Evolutionary conservation across 1,140 invertebrate species (phyloP), one percentile per base, ranked within the genome.

Genomic region (Dendroctonus valens): DNA sequence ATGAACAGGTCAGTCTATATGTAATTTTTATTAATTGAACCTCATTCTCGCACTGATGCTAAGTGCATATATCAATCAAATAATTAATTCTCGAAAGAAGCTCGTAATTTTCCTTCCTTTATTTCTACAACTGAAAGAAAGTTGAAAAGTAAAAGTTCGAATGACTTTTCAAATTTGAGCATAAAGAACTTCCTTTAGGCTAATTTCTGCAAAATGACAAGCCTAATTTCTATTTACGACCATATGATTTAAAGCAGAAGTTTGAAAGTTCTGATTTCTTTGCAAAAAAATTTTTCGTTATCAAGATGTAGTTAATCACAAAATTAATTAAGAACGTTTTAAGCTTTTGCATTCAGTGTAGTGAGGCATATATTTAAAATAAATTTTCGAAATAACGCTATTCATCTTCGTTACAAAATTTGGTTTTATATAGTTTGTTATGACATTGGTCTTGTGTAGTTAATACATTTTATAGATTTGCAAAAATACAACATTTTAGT

Each of bases 141-240:
- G 53, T 7, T 55, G 41, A 59, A 59, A 59, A 59, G 41, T 59
- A 59, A 59, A 48, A 59, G 41, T 59, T 59, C 8, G 1, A 46
- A 46, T 59, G 6, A 48, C 57, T 59, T 59, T 40, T 59, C 41
- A 59, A 59, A 26, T 48, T 14, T 59, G 12, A 46, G 14, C 44
- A 59, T 48, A 59, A 59, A 46, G 57, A 46, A 59, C 57, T 59
- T 46, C 37, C 41, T 46, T 46, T 46, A 3, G 41, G 9, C n/a
- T 59, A 46, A 59, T 59, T 59, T 46, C 14, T 46, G 26, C 7
- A 3, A n/a, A 52, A n/a, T 52, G 50, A 52, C 50, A 52, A 9
- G 50, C 26, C 26, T 52, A 52, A 52, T 37, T 52, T n/a, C 9
- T 14, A 52, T 52, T 52, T 52, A 52, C 26, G 38, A 1, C 4